phyloP scores from a whole-genome alignment of 2,888 invertebrate species.

The Seladonia tumulorum region DNA sequence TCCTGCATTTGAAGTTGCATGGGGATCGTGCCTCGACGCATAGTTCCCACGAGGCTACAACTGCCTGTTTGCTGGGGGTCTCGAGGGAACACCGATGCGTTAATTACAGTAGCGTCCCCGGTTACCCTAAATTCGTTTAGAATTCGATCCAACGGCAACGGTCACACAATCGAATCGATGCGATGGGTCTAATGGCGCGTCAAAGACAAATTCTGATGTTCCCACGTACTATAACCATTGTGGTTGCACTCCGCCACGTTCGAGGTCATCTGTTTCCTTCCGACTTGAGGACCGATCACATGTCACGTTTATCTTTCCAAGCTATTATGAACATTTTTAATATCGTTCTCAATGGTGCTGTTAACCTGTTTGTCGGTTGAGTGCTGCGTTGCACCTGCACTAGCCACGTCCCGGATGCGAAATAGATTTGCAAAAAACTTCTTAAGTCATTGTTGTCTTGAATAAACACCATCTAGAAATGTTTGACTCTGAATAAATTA shows the following conservation, averaged over 20 bases:
- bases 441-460: too few relatives aligned
- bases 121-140: conserved; percentile 50
- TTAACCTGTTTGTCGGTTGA: not conserved
- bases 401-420: too few relatives aligned
- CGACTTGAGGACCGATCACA: not conserved
- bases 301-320: not conserved
- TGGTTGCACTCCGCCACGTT: not conserved
- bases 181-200: conserved; percentile 47
- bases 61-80: conserved; percentile 65
- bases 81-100: conserved; percentile 60
- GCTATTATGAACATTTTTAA: not conserved
- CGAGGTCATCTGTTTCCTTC: conserved; percentile 40
- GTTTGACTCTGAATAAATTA: too few relatives aligned
- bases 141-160: conserved; percentile 52
- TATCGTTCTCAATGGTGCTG: not conserved
- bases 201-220: conserved; percentile 64
- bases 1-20: conserved; percentile 15
- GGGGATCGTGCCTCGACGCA: conserved; percentile 22
- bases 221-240: conserved; percentile 53
- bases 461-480: too few relatives aligned
- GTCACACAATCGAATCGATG: conserved; percentile 36
- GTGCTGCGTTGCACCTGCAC: not conserved
- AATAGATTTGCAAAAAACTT: too few relatives aligned
- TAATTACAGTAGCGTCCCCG: conserved; percentile 62
- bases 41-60: conserved; percentile 64